Conservation (phyloP, 1,140 invertebrate genomes). For the Pteromalus puparum region DNA sequence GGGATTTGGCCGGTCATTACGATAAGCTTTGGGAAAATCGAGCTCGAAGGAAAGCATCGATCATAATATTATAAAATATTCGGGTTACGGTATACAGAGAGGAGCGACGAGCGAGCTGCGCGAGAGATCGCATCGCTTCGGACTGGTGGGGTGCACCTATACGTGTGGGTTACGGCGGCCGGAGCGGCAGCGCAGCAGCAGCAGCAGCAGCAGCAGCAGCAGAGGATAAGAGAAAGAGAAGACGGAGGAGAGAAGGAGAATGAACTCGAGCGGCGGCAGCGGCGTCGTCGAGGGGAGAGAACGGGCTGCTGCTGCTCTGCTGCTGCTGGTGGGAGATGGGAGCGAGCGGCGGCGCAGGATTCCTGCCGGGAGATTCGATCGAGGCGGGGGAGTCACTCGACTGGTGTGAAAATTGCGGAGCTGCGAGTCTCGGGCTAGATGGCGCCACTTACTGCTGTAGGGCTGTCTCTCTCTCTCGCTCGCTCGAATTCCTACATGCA, state of each 20-base stretch:
- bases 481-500: not conserved
- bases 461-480: not conserved
- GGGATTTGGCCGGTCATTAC: not conserved
- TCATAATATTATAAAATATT: conserved; percentile 6
- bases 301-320: too few relatives aligned
- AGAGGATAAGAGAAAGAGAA: conserved; percentile 8
- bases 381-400: conserved; percentile 1
- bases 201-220: not conserved
- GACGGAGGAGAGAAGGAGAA: conserved; percentile 6
- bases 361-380: conserved; percentile 7
- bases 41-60: not conserved
- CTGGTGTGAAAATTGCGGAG: not conserved
- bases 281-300: too few relatives aligned
- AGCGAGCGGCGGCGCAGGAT: not conserved
- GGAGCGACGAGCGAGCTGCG: too few relatives aligned
- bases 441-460: not conserved
- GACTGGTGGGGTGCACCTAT: not conserved
- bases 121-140: not conserved
- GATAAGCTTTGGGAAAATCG: not conserved
- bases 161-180: not conserved
- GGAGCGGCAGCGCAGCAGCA: not conserved
- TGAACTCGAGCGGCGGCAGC: conserved; percentile 9
- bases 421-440: not conserved
- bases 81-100: not conserved
- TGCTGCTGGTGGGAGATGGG: not conserved